phyloP scores from a whole-genome alignment of 2,888 invertebrate genomes.

The Synanthedon myopaeformis region DNA sequence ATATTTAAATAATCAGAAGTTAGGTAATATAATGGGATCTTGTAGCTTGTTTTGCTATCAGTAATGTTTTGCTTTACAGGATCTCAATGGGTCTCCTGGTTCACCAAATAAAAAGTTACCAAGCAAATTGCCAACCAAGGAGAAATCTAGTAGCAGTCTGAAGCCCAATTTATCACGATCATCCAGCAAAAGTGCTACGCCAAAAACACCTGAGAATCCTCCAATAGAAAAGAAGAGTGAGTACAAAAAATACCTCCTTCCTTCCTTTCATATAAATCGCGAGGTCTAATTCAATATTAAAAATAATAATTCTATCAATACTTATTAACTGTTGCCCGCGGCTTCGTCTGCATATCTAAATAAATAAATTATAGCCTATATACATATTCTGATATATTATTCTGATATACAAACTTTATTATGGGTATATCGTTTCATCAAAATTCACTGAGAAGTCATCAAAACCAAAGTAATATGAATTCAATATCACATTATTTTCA shows the following conservation, averaged over 20 bases:
- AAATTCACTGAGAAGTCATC: too few species aligned
- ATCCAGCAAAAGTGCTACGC: slow-evolving; percentile 71
- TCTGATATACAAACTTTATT: too few species aligned
- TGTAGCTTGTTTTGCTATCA: background rate
- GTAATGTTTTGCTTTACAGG: slow-evolving; percentile 29
- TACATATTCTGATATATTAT: too few species aligned
- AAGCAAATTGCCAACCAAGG: slow-evolving; percentile 64
- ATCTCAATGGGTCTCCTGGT: slow-evolving; percentile 77
- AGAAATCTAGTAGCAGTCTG: slow-evolving; percentile 57
- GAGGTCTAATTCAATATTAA: too few species aligned
- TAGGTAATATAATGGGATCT: background rate
- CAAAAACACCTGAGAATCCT: slow-evolving; percentile 79
- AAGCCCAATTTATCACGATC: slow-evolving; percentile 69
- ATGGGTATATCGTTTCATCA: too few species aligned
- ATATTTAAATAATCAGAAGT: background rate
- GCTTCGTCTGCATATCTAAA: too few species aligned
- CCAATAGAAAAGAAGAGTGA: slow-evolving; percentile 79
- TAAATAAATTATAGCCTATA: too few species aligned
- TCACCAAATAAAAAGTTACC: slow-evolving; percentile 82
- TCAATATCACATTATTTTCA: slow-evolving; percentile 31
- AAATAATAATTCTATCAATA: too few species aligned
- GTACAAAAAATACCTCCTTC: slow-evolving; percentile 11
- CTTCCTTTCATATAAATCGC: too few species aligned
- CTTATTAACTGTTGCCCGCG: too few species aligned
- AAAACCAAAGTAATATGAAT: background rate